Evolutionary conservation across 2,113 vertebrate genomes (phyloP), one percentile per base, ranked within the genome.

Genomic region (Microtus ochrogaster): DNA sequence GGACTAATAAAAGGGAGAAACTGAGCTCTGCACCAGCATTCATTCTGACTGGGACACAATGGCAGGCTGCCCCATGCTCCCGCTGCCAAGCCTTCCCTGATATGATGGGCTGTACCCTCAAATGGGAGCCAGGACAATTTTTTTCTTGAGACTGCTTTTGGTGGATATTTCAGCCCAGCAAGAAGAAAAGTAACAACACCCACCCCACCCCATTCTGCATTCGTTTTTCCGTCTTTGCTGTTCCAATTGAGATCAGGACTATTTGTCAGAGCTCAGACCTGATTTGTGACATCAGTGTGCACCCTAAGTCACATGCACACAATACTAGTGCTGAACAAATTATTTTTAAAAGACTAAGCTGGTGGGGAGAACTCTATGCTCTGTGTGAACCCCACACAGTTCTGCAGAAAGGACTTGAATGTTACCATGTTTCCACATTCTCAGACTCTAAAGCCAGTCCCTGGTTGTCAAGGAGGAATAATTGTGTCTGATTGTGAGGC

Each of bases 381-480:
- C 61, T 58, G 9, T 36, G 33, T 7, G 19, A 28, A n/a, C 3
- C 5, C 63, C 1, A 9, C 33, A 77, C 33, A 55, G 1, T 39
- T 49, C 22, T 30, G 21, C 2, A 39, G n/a, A 30, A 49, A 8
- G 11, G 39, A 24, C 11, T 17, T 11, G 3, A 28, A 21, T 4
- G 1, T 49, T 24, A 7, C 21, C 9, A 26, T 55, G 1, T 30
- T 41, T 52, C 3, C 13, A 12, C 6, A 0, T 52, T 9, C 36
- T 26, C 22, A 0, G 21, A n/a, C 47, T 39, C 79, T 84, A 49
- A 39, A 36, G 30, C 76, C 30, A n/a, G 5, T 33, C 6, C 39
- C 22, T 5, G 0, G 4, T 5, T 28, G 36, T 4, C 61, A 16
- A 24, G 0, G 33, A 24, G 11, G 36, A 21, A 26, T 0, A 10